Percentiles rank a stretch among this genome's conserved stretches.
These are phyloP conservation scores for Ophthalmolycus amberensis DNA, from an alignment of 2,113 vertebrate genomes.

Conservation along the genomic window DNA sequence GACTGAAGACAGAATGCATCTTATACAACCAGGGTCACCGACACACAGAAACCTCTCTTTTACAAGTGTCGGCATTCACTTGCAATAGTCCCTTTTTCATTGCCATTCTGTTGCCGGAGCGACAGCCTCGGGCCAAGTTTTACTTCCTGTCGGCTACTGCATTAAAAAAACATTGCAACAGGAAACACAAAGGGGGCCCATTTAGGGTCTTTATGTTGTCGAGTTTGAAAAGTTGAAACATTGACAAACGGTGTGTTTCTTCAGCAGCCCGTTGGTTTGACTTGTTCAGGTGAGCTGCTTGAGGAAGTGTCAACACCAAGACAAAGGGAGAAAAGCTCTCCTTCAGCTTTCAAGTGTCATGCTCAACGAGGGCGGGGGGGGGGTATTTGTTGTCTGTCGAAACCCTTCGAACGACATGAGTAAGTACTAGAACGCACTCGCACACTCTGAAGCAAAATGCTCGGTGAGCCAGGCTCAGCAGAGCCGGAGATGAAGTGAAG, in stretches of 20 bases:
- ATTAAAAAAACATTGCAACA: too few relatives aligned
- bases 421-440: constrained; percentile 7
- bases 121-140: too few relatives aligned
- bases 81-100: background rate
- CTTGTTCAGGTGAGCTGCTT: constrained; percentile 5
- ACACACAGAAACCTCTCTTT: background rate
- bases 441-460: constrained; percentile 1
- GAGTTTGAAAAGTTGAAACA: background rate
- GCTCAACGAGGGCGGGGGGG: background rate
- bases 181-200: too few relatives aligned
- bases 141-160: too few relatives aligned
- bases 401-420: constrained; percentile 22
- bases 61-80: background rate
- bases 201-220: too few relatives aligned
- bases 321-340: constrained; percentile 5
- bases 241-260: background rate
- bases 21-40: background rate
- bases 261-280: background rate
- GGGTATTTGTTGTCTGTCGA: constrained; percentile 22
- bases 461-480: background rate
- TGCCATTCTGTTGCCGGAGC: too few relatives aligned
- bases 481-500: background rate
- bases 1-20: background rate
- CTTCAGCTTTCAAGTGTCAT: constrained; percentile 10
- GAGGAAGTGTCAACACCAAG: background rate